A percentile compares a stretch with the other conserved stretches of the same genome.
Evolutionary conservation across 2,113 vertebrate genomes (phyloP).

Genomic region (Xiphophorus hellerii): DNA sequence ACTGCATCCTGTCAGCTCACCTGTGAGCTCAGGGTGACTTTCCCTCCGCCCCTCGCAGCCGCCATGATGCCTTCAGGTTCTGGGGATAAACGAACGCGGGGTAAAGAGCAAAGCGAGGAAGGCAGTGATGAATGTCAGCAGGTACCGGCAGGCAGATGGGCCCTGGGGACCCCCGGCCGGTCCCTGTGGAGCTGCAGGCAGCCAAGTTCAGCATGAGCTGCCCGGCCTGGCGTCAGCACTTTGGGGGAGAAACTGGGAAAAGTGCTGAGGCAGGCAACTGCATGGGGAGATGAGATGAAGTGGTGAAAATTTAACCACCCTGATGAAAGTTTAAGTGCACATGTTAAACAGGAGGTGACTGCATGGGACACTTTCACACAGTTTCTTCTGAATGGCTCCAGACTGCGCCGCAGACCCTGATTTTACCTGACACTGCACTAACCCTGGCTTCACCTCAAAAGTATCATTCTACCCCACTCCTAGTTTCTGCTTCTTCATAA

Average conservation of each 20-base stretch:
- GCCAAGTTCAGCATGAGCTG: conserved; percentile 45
- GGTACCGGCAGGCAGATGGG: conserved; percentile 47
- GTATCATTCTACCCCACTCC: conserved; percentile 13
- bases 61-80: conserved; percentile 6
- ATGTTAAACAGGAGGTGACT: conserved; percentile 63
- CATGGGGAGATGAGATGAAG: conserved; percentile 52
- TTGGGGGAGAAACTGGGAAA: conserved; percentile 51
- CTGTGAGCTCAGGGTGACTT: conserved; percentile 29
- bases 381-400: conserved; percentile 5
- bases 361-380: conserved; percentile 1
- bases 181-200: conserved; percentile 39
- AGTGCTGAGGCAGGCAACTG: conserved; percentile 63
- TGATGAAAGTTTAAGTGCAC: conserved; percentile 73
- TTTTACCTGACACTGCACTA: conserved; percentile 29
- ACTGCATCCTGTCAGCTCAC: conserved; percentile 23
- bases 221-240: conserved; percentile 50
- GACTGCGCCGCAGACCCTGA: conserved; percentile 20
- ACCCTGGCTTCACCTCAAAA: conserved; percentile 39
- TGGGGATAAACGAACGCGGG: conserved; percentile 5
- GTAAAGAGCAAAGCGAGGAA: not conserved
- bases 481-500: conserved; percentile 36
- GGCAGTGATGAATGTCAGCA: conserved; percentile 23
- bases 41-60: conserved; percentile 2
- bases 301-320: conserved; percentile 69
- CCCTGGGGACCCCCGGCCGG: conserved; percentile 33